Percentiles rank a stretch among this genome's conserved stretches.
These are phyloP conservation scores for Hypena proboscidalis DNA, from an alignment of 2,888 invertebrate species.

Conservation along the genomic window DNA sequence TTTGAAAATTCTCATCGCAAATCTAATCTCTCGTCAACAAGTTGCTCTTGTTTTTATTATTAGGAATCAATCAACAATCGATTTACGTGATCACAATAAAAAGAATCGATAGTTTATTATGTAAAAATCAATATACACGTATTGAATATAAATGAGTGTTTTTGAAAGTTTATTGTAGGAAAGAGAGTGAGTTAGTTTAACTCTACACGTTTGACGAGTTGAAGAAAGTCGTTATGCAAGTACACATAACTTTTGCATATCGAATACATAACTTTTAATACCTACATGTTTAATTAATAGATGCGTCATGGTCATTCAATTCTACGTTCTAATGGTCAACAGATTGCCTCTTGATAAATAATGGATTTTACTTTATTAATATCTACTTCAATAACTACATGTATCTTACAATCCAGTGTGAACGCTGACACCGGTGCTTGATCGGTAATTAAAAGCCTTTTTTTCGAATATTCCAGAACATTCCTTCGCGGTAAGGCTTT, in stretches of 20 bases:
- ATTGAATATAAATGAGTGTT: constrained; percentile 31
- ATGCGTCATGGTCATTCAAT: constrained; percentile 36
- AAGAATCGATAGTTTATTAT: constrained; percentile 28
- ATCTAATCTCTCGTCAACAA: constrained; percentile 13
- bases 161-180: constrained; percentile 33
- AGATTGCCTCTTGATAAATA: background rate
- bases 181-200: constrained; percentile 29
- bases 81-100: constrained; percentile 18
- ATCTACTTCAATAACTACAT: too few species aligned
- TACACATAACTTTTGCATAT: constrained; percentile 31
- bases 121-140: constrained; percentile 22
- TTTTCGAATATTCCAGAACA: too few species aligned
- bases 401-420: too few species aligned
- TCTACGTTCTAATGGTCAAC: constrained; percentile 14
- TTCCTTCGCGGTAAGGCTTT: too few species aligned
- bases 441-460: too few species aligned
- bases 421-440: too few species aligned
- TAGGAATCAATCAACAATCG: constrained; percentile 11
- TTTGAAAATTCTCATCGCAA: constrained; percentile 30
- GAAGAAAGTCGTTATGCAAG: constrained; percentile 40
- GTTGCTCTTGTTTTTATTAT: constrained; percentile 9
- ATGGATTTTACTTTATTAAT: background rate
- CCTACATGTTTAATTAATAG: constrained; percentile 25
- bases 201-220: constrained; percentile 23
- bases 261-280: constrained; percentile 31